Evolutionary conservation across 2,113 vertebrate species (phyloP), one percentile per base, ranked within the genome.

Genomic region (Bubo blakistoni): DNA sequence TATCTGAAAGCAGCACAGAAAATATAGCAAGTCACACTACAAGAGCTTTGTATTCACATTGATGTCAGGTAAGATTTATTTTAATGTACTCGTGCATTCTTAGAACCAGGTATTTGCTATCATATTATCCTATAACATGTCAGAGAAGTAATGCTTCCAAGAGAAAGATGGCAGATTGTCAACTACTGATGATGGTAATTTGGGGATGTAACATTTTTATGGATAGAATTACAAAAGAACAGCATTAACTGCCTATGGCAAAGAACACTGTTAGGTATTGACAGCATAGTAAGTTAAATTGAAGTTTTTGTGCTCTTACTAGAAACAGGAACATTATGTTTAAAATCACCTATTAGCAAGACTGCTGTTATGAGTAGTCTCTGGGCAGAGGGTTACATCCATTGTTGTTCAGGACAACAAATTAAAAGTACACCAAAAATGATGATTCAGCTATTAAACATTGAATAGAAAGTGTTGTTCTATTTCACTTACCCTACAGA

Each of bases 51-150:
- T 92, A 44, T 88, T 76, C 88, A 63, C 34, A 44, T 7, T 86
- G 85, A 69, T 88, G 62, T 67, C 84, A 89, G 16, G 67, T 67
- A 85, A 95, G 77, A 71, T 87, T 91, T 94, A 78, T 95, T 89
- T 89, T 85, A 61, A 91, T 72, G 44, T 87, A 49, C 66, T 87
- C 4, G 1, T 40, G 78, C 38, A 59, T 91, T 72, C 91, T 79
- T 79, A 71, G 70, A 89, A 52, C 26, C 61, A 91, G 57, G 65
- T 9, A 65, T 72, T 96, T 92, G 27, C 40, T 91, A 59, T 65
- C 40, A 10, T 70, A 21, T 82, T 82, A 78, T 79, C 49, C 87
- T 89, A 22, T 65, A 95, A 67, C n/a, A 27, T 79, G 69, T 79
- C 87, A 96, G 57, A 76, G 57, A 81, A 69, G 40, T 55, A 90